Evolutionary conservation across 2,797 vertebrate genomes (phyloP), one percentile per base, ranked within the genome.

Genomic region (Merluccius polli): DNA sequence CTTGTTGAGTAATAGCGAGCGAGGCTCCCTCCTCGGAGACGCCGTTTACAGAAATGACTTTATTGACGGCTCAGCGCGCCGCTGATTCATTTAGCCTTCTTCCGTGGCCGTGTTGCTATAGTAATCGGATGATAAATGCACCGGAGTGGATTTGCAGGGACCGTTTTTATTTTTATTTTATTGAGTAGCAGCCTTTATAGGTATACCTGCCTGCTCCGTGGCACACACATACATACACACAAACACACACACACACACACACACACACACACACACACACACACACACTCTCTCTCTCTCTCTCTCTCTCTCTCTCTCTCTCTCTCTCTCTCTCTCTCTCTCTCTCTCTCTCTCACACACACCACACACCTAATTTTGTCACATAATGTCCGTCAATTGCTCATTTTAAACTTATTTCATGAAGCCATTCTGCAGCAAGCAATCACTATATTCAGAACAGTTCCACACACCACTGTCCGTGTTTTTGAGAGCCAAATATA

Each of bases 11-110:
- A 97, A 97, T 96, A 83, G 95, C 95, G 91, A 90, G 76, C 92
- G 1, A 44, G 21, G 52, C 21, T n/a, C 48, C 93, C 93, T 94
- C 96, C 96, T 95, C 94, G 89, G 95, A 97, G 96, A 96, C 95
- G 94, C 96, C 95, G 96, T 96, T 98, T 97, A 95, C 95, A 95
- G 94, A 95, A 97, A 97, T 97, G 96, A 95, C 97, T 98, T 97
- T 97, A 98, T 97, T 98, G 97, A 98, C 97, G 96, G 96, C 94
- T 97, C 95, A 95, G 95, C 95, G 96, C 94, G n/a, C 91, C 91
- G 95, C 96, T 97, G 94, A 98, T 98, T 98, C 96, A 97, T 97
- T 95, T 92, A 94, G 95, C 96, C 96, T 95, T 48, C 96, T 95
- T 48, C 52, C 21, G 21, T 18, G 52, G 52, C 96, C 93, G 95